Base-by-base conservation (phyloP, 2,797 vertebrate genomes). In the Ctenopoma multispine region DNA sequence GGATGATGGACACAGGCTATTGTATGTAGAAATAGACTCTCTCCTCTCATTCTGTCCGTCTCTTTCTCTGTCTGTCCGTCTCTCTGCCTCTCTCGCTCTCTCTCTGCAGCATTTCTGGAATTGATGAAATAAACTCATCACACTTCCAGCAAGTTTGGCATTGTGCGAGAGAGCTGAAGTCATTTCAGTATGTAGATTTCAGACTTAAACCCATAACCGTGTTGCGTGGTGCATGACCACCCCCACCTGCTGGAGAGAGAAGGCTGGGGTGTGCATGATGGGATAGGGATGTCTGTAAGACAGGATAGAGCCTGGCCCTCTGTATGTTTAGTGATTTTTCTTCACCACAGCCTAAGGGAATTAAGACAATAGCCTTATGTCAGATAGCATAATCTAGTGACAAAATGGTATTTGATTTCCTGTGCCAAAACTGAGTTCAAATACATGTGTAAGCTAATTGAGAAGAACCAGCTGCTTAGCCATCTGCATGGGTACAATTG, bases 141-240 rank as follows among this genome's bases (percentile, higher is more conserved):
- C 82, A 92, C 87, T 90, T 90, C 86, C 88, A 87, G 84, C 85
- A 92, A 92, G 88, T 92, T 92, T 89, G 90, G 85, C 87, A 89
- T 92, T 92, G 90, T 91, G 87, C 67, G 21, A 75, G 75, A 75
- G 73, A 91, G 90, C 90, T 89, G 87, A 90, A 91, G 91, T 91
- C 88, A 92, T 93, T 90, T 92, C 88, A 88, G 89, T 90, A 91
- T 91, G 91, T 91, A 91, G 92, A 92, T 91, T 91, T 90, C 87
- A 86, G 88, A 89, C 90, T 92, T 92, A 91, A 92, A 90, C 90
- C 90, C 85, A 89, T 91, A 89, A 89, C 88, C 76, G 80, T 86
- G 90, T 90, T 91, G 90, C 79, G 70, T 88, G 89, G 87, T 83
- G 86, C 89, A 90, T 90, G 88, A 92, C 90, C 92, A 91, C 90